Evolutionary conservation across 2,888 invertebrate genomes (phyloP).

Genomic region (Latrodectus hesperus): DNA sequence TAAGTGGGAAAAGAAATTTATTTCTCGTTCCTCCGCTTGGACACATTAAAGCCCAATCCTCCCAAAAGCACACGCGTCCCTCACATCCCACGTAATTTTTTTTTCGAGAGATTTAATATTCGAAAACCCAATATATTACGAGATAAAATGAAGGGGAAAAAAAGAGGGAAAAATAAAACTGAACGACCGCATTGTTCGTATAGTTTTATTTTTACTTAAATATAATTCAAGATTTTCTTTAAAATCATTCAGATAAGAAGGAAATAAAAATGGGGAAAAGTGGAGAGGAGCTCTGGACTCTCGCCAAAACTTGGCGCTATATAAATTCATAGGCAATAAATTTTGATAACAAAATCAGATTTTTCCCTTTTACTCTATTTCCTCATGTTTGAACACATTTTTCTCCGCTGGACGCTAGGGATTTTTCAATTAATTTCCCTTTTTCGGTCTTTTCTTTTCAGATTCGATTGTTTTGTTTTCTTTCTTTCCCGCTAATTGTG

Average conservation of each 20-base stretch:
- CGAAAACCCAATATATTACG: too few species aligned
- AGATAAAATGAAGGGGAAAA: too few species aligned
- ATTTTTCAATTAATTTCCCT: constrained; percentile 54
- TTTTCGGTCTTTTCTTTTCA: neutral
- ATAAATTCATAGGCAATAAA: constrained; percentile 55
- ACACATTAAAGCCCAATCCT: too few species aligned
- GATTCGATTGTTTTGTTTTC: too few species aligned
- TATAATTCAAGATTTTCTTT: neutral
- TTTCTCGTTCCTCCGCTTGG: too few species aligned
- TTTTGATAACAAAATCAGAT: constrained; percentile 58
- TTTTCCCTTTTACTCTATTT: constrained; percentile 30
- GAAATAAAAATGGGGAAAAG: neutral
- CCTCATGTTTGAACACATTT: constrained; percentile 53
- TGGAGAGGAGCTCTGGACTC: constrained; percentile 3
- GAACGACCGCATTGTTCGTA: too few species aligned
- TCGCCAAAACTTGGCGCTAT: constrained; percentile 20
- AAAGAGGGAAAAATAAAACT: too few species aligned
- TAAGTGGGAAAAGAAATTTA: too few species aligned
- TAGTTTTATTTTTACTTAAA: neutral
- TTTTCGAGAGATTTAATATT: too few species aligned
- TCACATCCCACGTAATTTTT: too few species aligned
- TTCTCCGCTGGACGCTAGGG: constrained; percentile 18
- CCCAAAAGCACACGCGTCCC: too few species aligned
- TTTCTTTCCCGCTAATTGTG: too few species aligned
- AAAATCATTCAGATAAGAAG: constrained; percentile 18